Conservation (phyloP, 2,888 invertebrate species). For the Tiliacea citrago region DNA sequence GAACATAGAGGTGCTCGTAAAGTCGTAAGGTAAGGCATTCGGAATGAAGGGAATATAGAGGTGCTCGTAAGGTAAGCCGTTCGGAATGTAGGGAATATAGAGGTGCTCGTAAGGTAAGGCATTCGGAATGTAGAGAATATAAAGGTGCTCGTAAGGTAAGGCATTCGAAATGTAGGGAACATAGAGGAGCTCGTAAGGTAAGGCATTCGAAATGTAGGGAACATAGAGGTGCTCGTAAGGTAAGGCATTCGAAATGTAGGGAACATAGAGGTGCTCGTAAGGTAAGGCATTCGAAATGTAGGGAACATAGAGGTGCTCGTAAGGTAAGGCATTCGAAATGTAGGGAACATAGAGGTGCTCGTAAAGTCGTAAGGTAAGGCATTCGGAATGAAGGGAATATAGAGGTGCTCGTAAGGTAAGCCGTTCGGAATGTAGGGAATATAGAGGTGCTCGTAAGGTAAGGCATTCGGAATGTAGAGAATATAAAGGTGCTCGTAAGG, state of each 20-base stretch:
- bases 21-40: constrained; percentile 80
- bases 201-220: not conserved
- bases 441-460: no score
- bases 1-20: constrained; percentile 85
- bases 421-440: no score
- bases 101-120: not conserved
- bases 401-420: no score
- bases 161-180: not conserved
- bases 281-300: constrained; percentile 67
- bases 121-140: not conserved
- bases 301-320: not conserved
- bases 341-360: no score
- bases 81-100: not conserved
- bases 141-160: not conserved
- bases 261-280: constrained; percentile 75
- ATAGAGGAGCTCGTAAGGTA: not conserved
- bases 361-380: no score
- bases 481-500: no score
- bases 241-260: not conserved
- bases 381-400: no score
- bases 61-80: not conserved
- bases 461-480: no score
- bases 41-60: not conserved
- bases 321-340: not conserved
- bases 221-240: not conserved